Evolutionary conservation across 1,140 invertebrate species (phyloP).

Genomic region (Chironomus striatipennis): DNA sequence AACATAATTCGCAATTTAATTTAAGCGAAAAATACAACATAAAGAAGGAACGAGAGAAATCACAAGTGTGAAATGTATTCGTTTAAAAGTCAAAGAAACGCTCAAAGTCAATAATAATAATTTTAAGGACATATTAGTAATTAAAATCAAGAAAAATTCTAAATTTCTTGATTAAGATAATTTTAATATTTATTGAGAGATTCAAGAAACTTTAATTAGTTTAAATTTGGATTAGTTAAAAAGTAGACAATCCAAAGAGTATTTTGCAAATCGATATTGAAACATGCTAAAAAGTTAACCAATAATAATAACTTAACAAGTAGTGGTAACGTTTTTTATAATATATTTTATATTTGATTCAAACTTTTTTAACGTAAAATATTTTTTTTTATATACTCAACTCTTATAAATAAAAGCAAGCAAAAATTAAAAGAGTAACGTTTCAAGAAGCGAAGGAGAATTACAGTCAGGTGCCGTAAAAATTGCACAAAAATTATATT

Average conservation of each 20-base stretch:
- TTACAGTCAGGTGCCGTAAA: constrained; percentile 5
- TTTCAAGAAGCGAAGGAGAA: background rate
- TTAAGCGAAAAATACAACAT: constrained; percentile 3
- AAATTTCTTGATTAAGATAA: no score
- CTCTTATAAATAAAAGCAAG: background rate
- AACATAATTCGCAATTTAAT: constrained; percentile 20
- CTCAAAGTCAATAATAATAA: no score
- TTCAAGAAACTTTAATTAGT: no score
- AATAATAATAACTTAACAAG: constrained; percentile 18
- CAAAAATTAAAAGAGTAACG: constrained; percentile 3
- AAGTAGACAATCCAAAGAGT: no score
- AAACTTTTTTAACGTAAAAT: background rate
- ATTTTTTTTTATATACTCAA: background rate
- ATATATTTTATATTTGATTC: background rate
- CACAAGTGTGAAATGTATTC: no score
- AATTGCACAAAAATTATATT: constrained; percentile 1
- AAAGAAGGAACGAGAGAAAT: background rate
- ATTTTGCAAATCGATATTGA: background rate
- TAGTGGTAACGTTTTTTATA: background rate
- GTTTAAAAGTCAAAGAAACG: no score
- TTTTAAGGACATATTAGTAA: no score
- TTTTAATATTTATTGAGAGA: no score
- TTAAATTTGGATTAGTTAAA: no score
- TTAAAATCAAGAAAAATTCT: no score
- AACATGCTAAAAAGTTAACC: background rate